These are phyloP conservation scores for Cebus imitator DNA, from an alignment of 2,113 vertebrate species.

Conservation along the genomic window DNA sequence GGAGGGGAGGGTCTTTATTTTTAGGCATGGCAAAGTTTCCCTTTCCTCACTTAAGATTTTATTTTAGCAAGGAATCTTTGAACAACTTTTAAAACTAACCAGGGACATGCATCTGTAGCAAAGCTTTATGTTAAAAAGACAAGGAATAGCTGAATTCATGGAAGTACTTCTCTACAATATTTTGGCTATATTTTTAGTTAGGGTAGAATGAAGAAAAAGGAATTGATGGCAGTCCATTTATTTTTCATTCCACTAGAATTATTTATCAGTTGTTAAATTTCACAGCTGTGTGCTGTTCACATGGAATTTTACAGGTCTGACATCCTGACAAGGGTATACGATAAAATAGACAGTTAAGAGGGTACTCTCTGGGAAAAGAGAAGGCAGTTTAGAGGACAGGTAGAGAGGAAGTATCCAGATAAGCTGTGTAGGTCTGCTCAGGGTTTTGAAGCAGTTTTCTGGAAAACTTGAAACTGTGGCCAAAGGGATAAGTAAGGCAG, in stretches of 20 bases:
- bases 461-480: background rate
- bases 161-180: background rate
- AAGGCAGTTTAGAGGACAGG: background rate
- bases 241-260: conserved; percentile 33
- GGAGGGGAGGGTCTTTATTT: conserved; percentile 83
- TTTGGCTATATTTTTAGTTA: conserved; percentile 69
- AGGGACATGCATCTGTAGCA: conserved; percentile 44
- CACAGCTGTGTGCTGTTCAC: background rate
- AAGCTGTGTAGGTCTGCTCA: background rate
- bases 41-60: conserved; percentile 82
- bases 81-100: conserved; percentile 72
- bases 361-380: background rate
- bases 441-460: background rate
- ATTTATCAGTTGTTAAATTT: conserved; percentile 48
- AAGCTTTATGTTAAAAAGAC: conserved; percentile 68
- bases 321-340: background rate
- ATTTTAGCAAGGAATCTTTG: conserved; percentile 79
- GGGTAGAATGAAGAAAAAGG: background rate
- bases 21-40: conserved; percentile 86
- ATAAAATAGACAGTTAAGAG: background rate
- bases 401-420: background rate
- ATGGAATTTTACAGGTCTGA: background rate
- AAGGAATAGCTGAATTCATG: conserved; percentile 40
- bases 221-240: background rate
- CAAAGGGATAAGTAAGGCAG: background rate